These are phyloP conservation scores for Macroglossus sobrinus DNA, from an alignment of 2,113 vertebrate species.

Conservation along the genomic window DNA sequence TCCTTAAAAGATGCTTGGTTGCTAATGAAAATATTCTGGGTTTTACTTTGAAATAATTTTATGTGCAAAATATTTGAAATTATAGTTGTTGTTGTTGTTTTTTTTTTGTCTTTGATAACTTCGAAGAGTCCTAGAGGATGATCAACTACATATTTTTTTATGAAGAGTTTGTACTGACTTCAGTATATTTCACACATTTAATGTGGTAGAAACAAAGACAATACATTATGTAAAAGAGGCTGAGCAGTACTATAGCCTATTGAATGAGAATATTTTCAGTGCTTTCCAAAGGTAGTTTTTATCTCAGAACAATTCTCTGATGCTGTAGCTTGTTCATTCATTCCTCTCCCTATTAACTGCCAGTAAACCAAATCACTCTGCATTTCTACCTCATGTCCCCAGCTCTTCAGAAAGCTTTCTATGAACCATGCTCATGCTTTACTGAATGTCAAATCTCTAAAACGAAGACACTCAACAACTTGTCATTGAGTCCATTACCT, in stretches of 20 bases:
- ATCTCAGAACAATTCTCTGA: conserved; percentile 25
- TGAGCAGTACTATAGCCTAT: background rate
- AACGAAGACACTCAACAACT: background rate
- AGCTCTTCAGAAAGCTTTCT: background rate
- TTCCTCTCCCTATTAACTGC: background rate
- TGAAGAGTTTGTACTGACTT: conserved; percentile 19
- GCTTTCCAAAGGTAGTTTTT: background rate
- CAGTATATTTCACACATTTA: conserved; percentile 36
- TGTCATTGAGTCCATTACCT: background rate
- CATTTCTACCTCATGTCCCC: background rate
- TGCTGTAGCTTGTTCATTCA: background rate
- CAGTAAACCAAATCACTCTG: background rate
- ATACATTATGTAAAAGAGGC: background rate
- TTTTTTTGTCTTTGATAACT: conserved; percentile 33
- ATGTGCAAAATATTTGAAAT: conserved; percentile 35
- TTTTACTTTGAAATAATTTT: background rate
- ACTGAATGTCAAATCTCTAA: background rate
- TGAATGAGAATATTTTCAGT: background rate
- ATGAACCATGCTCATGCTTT: background rate
- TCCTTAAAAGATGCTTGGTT: background rate
- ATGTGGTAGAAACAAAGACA: conserved; percentile 15
- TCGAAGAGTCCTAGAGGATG: background rate
- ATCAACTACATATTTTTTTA: background rate
- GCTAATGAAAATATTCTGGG: background rate
- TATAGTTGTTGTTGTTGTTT: no score